Evolutionary conservation across 2,888 invertebrate genomes (phyloP).

Genomic region (Hyposoter didymator): DNA sequence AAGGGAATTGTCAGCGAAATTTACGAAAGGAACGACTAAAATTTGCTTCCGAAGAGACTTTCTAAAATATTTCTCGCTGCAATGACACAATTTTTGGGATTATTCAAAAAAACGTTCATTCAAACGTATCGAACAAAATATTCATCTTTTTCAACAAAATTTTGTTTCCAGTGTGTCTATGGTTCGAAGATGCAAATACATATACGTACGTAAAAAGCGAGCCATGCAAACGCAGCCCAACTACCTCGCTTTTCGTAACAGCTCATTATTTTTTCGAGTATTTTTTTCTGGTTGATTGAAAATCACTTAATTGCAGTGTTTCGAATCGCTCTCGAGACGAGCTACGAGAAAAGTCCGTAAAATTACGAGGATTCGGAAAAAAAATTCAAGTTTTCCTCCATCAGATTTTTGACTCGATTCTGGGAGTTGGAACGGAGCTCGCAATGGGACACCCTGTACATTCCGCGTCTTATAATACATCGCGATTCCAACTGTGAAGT

Average conservation of each 20-base stretch:
- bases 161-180: no score
- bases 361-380: neutral
- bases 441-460: conserved; percentile 1
- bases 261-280: no score
- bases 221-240: conserved; percentile 67
- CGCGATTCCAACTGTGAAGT: conserved; percentile 77
- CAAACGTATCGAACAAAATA: no score
- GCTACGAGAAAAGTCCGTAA: neutral
- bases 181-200: neutral
- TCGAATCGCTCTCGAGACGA: neutral
- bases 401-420: neutral
- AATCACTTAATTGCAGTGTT: neutral
- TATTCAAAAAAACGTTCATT: no score
- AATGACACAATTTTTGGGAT: no score
- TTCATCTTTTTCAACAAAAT: no score
- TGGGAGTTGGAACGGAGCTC: neutral
- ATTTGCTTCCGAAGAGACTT: no score
- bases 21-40: no score
- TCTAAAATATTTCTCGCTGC: no score
- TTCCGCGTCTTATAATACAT: conserved; percentile 69
- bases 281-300: conserved; percentile 56
- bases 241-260: conserved; percentile 77
- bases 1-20: no score
- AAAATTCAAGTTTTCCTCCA: neutral
- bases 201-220: conserved; percentile 6